Evolutionary conservation across 1,140 invertebrate genomes (phyloP).

Genomic region (Lepidotrigona ventralis): DNA sequence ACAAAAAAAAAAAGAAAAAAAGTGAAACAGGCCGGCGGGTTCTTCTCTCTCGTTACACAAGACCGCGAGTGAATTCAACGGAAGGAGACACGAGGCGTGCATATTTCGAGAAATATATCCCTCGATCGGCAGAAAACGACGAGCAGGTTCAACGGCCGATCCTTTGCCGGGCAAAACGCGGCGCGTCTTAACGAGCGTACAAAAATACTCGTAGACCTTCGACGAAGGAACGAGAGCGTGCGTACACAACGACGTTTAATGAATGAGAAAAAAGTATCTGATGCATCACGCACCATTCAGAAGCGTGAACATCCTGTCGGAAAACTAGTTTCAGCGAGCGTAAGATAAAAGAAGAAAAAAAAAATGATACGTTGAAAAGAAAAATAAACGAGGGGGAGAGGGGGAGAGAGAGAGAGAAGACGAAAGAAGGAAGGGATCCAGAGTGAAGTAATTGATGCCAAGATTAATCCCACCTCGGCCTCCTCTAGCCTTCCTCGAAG

Average conservation of each 20-base stretch:
- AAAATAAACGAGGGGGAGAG: slow-evolving; percentile 37
- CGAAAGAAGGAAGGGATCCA: slow-evolving; percentile 41
- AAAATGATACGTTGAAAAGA: slow-evolving; percentile 12
- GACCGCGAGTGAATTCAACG: not conserved
- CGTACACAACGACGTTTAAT: slow-evolving; percentile 17
- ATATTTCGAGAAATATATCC: slow-evolving; percentile 1
- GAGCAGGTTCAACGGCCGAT: slow-evolving; percentile 15
- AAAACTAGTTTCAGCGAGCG: slow-evolving; percentile 53
- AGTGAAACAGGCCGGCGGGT: not conserved
- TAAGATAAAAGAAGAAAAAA: slow-evolving; percentile 40
- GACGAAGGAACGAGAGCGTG: not conserved
- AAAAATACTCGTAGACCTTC: not conserved
- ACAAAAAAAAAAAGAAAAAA: not conserved
- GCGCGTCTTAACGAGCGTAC: slow-evolving; percentile 7
- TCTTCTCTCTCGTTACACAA: not conserved
- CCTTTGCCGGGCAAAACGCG: not conserved
- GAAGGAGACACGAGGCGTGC: not conserved
- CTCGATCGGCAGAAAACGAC: not conserved
- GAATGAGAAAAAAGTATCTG: slow-evolving; percentile 19
- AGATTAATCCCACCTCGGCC: slow-evolving; percentile 70
- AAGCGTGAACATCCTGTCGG: slow-evolving; percentile 13
- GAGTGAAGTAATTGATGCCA: slow-evolving; percentile 70
- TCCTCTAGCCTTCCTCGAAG: slow-evolving; percentile 70
- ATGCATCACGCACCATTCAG: slow-evolving; percentile 42
- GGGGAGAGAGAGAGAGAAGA: slow-evolving; percentile 30